A percentile compares a stretch with the other conserved stretches of the same genome.
These are phyloP conservation scores for Thereuonema tuberculata DNA, from an alignment of 1,140 invertebrate species.

Conservation along the genomic window DNA sequence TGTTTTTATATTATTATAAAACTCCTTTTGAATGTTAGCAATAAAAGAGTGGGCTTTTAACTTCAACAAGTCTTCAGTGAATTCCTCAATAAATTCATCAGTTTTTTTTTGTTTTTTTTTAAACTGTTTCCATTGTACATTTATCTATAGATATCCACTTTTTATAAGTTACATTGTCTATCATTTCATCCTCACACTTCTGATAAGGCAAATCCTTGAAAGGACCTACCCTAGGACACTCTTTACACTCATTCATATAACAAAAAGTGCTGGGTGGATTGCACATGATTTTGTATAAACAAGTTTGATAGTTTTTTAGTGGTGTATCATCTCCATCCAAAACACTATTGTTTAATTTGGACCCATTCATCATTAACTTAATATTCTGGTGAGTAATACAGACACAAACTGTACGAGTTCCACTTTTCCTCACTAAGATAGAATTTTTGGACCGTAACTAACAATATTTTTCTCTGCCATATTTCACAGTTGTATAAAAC, in stretches of 20 bases:
- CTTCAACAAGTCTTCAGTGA: constrained; percentile 4
- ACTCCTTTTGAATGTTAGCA: background rate
- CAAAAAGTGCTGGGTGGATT: constrained; percentile 8
- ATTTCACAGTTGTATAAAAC: too few relatives aligned
- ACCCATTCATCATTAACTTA: constrained; percentile 18
- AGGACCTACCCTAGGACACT: constrained; percentile 12
- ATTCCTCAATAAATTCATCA: constrained; percentile 16
- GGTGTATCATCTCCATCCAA: background rate
- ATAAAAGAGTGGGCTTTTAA: background rate
- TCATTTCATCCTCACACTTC: constrained; percentile 15
- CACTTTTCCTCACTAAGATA: constrained; percentile 18
- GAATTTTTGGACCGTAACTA: constrained; percentile 18
- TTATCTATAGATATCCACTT: constrained; percentile 21
- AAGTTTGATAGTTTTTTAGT: constrained; percentile 16
- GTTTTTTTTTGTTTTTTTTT: constrained; percentile 15
- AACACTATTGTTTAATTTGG: constrained; percentile 2
- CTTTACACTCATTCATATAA: constrained; percentile 11
- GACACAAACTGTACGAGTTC: constrained; percentile 22
- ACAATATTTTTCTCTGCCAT: constrained; percentile 12
- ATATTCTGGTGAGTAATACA: constrained; percentile 19
- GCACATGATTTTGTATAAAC: constrained; percentile 16
- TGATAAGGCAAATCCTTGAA: constrained; percentile 9
- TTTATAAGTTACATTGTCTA: constrained; percentile 21
- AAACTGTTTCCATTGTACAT: constrained; percentile 18
- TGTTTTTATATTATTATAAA: constrained; percentile 9